Evolutionary conservation across 2,113 vertebrate species (phyloP), one percentile per base, ranked within the genome.

Genomic region (Poeciliopsis turrubarensis): DNA sequence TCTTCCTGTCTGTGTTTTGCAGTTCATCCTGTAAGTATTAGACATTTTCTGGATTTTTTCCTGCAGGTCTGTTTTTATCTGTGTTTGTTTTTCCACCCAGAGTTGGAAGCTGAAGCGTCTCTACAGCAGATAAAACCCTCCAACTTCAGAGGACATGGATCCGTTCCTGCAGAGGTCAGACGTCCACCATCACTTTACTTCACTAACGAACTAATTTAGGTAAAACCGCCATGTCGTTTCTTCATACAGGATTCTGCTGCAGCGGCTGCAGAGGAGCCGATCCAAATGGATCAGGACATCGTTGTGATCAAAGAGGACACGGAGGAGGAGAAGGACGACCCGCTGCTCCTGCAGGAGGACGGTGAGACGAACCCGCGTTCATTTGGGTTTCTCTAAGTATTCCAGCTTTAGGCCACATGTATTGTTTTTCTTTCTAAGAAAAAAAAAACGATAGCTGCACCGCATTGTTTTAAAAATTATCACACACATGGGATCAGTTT

Each of bases 261-360:
- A 1, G 47, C 32, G 5, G 65, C 78, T 32, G 76, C 68, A 0
- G 84, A 83, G 14, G 79, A 87, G 41, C 14, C 29, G 0, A 30
- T 15, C 51, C 27, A 54, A 11, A 32, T 0, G 0, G n/a, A 69
- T 2, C 66, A 73, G 25, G 87, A 88, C 0, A 69, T 90, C 0
- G 81, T 92, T 27, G 1, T 89, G 54, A 85, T 93, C 26, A 92
- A 92, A 67, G 84, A 88, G 44, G 90, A 91, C 0, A 78, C 68
- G 30, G 82, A 87, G 44, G 85, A 87, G 1, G 72, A 7, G 68
- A 37, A 70, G 31, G 51, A 19, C 3, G 78, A 83, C 0, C 69
- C 71, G 37, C 81, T 89, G 73, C 77, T 83, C 0, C 30, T 89
- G 77, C 81, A 41, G 25, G 75, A 85, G 6, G 86, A 89, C 8